A percentile compares a stretch with the other conserved stretches of the same genome.
Evolutionary conservation across 2,797 vertebrate genomes (phyloP).

Genomic region (Manis javanica): DNA sequence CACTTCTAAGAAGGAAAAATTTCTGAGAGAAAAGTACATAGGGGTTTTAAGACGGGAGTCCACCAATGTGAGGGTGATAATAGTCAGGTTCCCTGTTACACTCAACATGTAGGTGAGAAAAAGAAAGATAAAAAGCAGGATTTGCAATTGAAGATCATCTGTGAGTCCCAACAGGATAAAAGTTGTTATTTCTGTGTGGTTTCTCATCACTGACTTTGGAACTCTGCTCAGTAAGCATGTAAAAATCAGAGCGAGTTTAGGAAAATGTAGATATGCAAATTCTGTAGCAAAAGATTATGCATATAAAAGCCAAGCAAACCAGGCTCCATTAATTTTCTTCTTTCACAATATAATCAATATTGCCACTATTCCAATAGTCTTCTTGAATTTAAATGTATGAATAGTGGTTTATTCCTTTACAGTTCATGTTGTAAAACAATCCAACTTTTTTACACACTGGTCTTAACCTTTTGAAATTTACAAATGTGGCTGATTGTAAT

Average conservation of each 20-base stretch:
- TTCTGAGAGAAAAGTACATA: conserved; percentile 75
- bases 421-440: not conserved
- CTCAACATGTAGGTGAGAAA: conserved; percentile 64
- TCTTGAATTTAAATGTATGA: not conserved
- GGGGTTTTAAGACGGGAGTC: conserved; percentile 59
- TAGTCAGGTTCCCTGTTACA: conserved; percentile 67
- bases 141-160: conserved; percentile 5
- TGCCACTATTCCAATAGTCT: not conserved
- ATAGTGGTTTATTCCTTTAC: not conserved
- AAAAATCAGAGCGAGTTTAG: not conserved
- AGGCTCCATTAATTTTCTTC: not conserved
- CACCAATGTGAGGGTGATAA: conserved; percentile 62
- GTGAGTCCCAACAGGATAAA: conserved; percentile 74
- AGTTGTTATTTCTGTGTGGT: conserved; percentile 53
- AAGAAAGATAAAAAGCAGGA: conserved; percentile 54
- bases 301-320: not conserved
- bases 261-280: not conserved
- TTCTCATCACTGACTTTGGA: conserved; percentile 60
- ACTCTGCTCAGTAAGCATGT: not conserved
- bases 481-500: not conserved
- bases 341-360: not conserved
- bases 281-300: not conserved
- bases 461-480: not conserved
- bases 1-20: conserved; percentile 44
- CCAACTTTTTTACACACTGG: not conserved